Evolutionary conservation across 2,797 vertebrate species (phyloP).

Genomic region (Acrossocheilus fasciatus): DNA sequence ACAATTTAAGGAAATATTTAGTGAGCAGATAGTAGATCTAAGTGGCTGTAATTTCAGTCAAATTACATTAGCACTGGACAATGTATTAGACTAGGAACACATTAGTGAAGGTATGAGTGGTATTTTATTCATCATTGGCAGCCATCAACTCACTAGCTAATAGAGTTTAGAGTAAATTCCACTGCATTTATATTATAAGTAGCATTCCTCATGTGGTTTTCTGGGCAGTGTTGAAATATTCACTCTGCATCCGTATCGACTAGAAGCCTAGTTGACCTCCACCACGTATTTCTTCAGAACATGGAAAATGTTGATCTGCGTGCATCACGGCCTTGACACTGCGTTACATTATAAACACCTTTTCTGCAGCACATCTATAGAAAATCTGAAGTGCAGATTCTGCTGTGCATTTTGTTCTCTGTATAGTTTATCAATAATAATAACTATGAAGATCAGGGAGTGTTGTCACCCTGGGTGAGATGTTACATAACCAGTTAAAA

Average conservation of each 20-base stretch:
- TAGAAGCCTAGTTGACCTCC: constrained; percentile 40
- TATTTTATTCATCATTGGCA: constrained; percentile 25
- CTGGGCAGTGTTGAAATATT: constrained; percentile 24
- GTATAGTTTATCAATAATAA: constrained; percentile 5
- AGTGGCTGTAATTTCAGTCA: constrained; percentile 9
- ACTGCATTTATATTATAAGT: constrained; percentile 1
- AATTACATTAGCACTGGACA: constrained; percentile 24
- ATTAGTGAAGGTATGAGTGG: constrained; percentile 18
- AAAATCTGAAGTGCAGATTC: background rate
- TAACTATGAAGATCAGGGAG: background rate
- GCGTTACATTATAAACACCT: background rate
- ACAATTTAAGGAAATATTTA: constrained; percentile 10
- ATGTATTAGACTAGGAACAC: background rate
- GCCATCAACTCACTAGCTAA: constrained; percentile 16
- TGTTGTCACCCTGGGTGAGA: background rate
- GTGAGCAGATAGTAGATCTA: constrained; percentile 9
- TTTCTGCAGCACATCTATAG: constrained; percentile 4
- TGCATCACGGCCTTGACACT: constrained; percentile 28
- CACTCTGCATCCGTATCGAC: constrained; percentile 34
- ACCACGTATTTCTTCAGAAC: constrained; percentile 46
- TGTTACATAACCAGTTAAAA: background rate
- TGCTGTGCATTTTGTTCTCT: background rate
- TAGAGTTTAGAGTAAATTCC: constrained; percentile 32
- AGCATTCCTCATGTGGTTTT: constrained; percentile 11
- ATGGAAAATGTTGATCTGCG: background rate